Percentiles rank a stretch among this genome's conserved stretches.
These are phyloP conservation scores for Melieria omissa DNA, from an alignment of 2,888 invertebrate genomes.

Conservation along the genomic window DNA sequence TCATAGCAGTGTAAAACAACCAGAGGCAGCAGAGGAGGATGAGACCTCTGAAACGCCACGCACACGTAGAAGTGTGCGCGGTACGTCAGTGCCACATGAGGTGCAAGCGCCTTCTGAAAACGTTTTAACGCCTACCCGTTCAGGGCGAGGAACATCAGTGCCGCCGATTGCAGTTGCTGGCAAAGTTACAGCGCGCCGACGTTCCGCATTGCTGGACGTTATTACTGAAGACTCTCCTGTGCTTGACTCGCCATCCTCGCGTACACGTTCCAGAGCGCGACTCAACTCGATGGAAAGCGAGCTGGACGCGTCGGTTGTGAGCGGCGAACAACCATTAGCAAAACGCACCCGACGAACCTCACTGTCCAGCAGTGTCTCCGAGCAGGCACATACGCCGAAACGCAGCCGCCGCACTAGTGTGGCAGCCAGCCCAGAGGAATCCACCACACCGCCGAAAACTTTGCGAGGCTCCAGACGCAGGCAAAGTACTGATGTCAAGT, in stretches of 20 bases:
- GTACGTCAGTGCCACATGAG: slow-evolving; percentile 35
- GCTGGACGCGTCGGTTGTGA: slow-evolving; percentile 39
- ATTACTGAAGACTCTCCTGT: slow-evolving; percentile 45
- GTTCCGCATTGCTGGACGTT: slow-evolving; percentile 48
- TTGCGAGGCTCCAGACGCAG: slow-evolving; percentile 18
- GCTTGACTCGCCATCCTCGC: slow-evolving; percentile 50
- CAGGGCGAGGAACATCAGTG: slow-evolving; percentile 35
- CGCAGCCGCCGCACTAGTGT: slow-evolving; percentile 43
- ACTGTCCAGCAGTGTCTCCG: slow-evolving; percentile 45
- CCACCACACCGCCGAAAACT: not conserved
- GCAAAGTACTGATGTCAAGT: slow-evolving; percentile 28
- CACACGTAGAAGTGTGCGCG: slow-evolving; percentile 26
- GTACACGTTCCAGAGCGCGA: slow-evolving; percentile 50
- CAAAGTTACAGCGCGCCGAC: slow-evolving; percentile 47
- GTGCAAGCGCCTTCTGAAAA: too few species aligned
- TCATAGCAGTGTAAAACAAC: slow-evolving; percentile 36
- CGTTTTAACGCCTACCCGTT: slow-evolving; percentile 8
- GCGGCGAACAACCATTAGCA: slow-evolving; percentile 33
- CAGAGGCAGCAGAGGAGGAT: slow-evolving; percentile 34
- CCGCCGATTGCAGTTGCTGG: slow-evolving; percentile 29
- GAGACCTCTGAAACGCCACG: slow-evolving; percentile 5
- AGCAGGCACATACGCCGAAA: slow-evolving; percentile 44
- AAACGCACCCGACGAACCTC: slow-evolving; percentile 50
- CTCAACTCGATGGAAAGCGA: slow-evolving; percentile 50
- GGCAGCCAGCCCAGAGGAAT: slow-evolving; percentile 34